Conservation (phyloP, 1,140 invertebrate genomes). For the Helicoverpa armigera region DNA sequence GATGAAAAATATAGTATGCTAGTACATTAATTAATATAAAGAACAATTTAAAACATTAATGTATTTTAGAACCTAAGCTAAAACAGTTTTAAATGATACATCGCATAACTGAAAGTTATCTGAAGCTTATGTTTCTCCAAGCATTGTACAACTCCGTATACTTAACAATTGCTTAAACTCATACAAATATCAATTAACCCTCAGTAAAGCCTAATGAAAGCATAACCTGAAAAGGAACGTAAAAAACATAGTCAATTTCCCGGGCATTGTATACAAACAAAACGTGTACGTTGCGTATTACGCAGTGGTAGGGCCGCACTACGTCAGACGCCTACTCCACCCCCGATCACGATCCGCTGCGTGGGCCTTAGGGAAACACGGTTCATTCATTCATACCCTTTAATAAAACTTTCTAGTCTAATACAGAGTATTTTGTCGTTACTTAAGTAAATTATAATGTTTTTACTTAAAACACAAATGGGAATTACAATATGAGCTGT, state of each 20-base stretch:
- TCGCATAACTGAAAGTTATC: no score
- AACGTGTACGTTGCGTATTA: slow-evolving; percentile 35
- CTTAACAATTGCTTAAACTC: no score
- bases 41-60: no score
- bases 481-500: slow-evolving; percentile 3
- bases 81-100: no score
- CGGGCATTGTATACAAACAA: slow-evolving; percentile 46
- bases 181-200: no score
- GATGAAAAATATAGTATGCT: no score
- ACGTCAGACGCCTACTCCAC: slow-evolving; percentile 47
- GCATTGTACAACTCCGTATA: no score
- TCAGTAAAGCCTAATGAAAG: background rate
- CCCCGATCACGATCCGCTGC: slow-evolving; percentile 32
- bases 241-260: slow-evolving; percentile 8
- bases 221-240: slow-evolving; percentile 1
- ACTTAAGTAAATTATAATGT: slow-evolving; percentile 33
- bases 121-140: no score
- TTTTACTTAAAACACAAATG: slow-evolving; percentile 17
- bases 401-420: slow-evolving; percentile 51
- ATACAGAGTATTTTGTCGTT: slow-evolving; percentile 51
- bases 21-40: no score
- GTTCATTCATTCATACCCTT: slow-evolving; percentile 55
- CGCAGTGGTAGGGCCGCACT: slow-evolving; percentile 29
- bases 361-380: slow-evolving; percentile 50
- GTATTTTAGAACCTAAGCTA: no score